phyloP scores from a whole-genome alignment of 1,140 invertebrate species.

The Notospermus geniculatus region DNA sequence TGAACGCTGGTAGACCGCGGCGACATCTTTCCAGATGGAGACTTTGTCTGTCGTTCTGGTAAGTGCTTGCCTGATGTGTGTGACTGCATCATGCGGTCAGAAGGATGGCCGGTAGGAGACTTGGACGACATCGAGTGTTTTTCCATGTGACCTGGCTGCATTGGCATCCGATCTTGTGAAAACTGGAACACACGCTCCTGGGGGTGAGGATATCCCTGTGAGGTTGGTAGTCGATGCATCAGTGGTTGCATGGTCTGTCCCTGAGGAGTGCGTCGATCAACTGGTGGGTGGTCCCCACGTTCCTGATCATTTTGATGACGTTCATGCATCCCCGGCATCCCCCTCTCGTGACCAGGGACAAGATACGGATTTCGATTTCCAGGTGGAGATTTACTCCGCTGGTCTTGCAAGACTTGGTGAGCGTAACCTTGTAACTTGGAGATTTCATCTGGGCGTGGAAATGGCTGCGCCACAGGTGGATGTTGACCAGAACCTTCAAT shows the following conservation, averaged over 20 bases:
- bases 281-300: constrained; percentile 1
- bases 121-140: background rate
- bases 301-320: no score
- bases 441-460: constrained; percentile 3
- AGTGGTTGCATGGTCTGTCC: constrained; percentile 23
- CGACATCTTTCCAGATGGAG: constrained; percentile 2
- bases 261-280: constrained; percentile 16
- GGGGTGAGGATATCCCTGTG: background rate
- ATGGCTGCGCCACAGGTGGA: background rate
- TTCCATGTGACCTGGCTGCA: background rate
- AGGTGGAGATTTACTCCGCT: no score
- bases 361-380: no score
- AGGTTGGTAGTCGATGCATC: constrained; percentile 4
- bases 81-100: background rate
- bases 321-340: no score
- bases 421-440: background rate
- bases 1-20: background rate
- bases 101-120: background rate
- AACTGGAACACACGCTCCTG: background rate
- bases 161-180: background rate
- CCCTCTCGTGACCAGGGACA: no score
- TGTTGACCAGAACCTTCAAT: background rate
- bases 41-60: background rate
- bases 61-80: background rate
- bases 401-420: no score